A percentile compares a stretch with the other conserved stretches of the same genome.
These are phyloP conservation scores for Limnephilus marmoratus DNA, from an alignment of 2,888 invertebrate genomes.

Conservation along the genomic window DNA sequence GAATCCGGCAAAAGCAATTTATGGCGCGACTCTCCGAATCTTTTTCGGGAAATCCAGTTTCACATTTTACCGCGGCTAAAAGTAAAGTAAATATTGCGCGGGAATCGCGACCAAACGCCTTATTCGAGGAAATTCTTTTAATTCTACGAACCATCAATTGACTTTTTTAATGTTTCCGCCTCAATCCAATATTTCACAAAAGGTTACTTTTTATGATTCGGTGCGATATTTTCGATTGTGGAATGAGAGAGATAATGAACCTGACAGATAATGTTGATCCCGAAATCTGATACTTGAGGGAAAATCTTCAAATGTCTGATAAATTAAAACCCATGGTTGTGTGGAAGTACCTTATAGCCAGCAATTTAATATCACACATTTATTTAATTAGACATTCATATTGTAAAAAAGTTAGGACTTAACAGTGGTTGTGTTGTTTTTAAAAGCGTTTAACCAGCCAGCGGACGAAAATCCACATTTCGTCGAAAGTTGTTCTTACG, in stretches of 20 bases:
- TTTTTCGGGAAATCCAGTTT: slow-evolving; percentile 57
- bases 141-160: not conserved
- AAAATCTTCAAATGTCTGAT: too few species aligned
- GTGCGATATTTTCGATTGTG: not conserved
- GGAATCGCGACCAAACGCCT: slow-evolving; percentile 25
- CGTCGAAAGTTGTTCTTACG: too few species aligned
- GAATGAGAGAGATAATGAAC: not conserved
- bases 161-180: not conserved
- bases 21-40: slow-evolving; percentile 51
- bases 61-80: not conserved
- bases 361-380: too few species aligned
- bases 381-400: too few species aligned
- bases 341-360: too few species aligned
- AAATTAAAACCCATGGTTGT: too few species aligned
- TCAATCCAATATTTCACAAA: not conserved
- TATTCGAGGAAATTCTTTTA: slow-evolving; percentile 26
- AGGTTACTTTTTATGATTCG: not conserved
- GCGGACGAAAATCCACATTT: too few species aligned
- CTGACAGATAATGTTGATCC: too few species aligned
- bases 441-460: too few species aligned
- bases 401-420: too few species aligned
- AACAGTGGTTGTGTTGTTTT: too few species aligned
- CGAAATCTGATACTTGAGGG: too few species aligned
- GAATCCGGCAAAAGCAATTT: slow-evolving; percentile 65
- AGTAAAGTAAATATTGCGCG: slow-evolving; percentile 21